phyloP scores from a whole-genome alignment of 2,888 invertebrate species.

The Ramazzottius varieornatus region DNA sequence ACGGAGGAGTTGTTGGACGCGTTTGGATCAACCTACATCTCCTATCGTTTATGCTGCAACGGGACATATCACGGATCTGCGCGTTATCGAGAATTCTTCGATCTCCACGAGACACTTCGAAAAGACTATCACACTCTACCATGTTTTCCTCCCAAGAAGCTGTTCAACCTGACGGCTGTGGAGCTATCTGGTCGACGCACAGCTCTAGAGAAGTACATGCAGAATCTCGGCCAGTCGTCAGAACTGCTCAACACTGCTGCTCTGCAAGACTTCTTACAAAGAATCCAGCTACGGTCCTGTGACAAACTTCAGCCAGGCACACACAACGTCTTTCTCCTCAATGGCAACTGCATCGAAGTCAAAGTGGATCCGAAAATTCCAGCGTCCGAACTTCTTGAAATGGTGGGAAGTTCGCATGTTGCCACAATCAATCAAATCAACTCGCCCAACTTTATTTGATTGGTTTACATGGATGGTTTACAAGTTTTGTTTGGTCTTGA shows the following conservation, averaged over 20 bases:
- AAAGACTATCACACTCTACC: background rate
- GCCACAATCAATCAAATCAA: too few species aligned
- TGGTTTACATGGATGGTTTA: too few species aligned
- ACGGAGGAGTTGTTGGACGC: slow-evolving; percentile 1
- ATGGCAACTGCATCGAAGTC: background rate
- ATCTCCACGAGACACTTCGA: background rate
- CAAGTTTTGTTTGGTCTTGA: too few species aligned
- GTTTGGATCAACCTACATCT: background rate
- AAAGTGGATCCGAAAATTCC: background rate
- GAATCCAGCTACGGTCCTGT: background rate
- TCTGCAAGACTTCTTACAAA: background rate
- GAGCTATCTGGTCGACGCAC: background rate
- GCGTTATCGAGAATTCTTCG: background rate
- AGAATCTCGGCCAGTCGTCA: background rate
- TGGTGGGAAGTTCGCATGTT: too few species aligned
- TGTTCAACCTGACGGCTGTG: background rate
- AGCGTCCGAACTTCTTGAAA: background rate
- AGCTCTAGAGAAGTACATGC: background rate
- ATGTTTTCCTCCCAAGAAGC: background rate
- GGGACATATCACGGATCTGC: background rate
- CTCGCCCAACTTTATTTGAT: too few species aligned
- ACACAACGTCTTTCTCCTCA: background rate
- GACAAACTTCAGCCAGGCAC: background rate
- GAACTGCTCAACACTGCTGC: background rate
- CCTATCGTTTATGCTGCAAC: background rate